These are phyloP conservation scores for Zophobas atratus DNA, from an alignment of 1,140 invertebrate genomes.

Conservation along the genomic window DNA sequence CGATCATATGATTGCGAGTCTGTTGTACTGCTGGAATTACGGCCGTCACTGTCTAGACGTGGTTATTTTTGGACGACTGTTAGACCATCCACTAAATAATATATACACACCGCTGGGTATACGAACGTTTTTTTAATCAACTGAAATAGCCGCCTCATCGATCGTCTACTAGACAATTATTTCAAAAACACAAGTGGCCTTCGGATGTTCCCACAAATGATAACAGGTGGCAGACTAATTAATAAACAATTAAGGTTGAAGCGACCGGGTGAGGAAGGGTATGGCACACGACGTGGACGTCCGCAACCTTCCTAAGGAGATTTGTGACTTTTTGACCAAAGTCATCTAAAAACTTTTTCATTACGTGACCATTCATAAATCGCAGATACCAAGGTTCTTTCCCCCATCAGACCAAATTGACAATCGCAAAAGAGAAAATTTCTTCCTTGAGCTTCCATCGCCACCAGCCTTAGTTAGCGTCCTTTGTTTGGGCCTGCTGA, in stretches of 20 bases:
- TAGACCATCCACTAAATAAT: conserved; percentile 39
- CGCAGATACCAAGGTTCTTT: too few relatives aligned
- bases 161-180: conserved; percentile 2
- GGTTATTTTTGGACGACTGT: conserved; percentile 40
- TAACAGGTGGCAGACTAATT: conserved; percentile 29
- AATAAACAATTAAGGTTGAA: conserved; percentile 5
- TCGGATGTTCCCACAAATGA: conserved; percentile 11
- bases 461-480: too few relatives aligned
- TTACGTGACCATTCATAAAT: too few relatives aligned
- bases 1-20: conserved; percentile 33
- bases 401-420: too few relatives aligned
- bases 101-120: conserved; percentile 20
- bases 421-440: too few relatives aligned
- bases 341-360: too few relatives aligned
- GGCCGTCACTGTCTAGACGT: conserved; percentile 44
- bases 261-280: not conserved
- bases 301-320: too few relatives aligned
- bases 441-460: too few relatives aligned
- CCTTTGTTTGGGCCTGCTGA: too few relatives aligned
- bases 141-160: conserved; percentile 15
- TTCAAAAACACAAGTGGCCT: conserved; percentile 12
- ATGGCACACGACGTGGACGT: not conserved
- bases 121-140: conserved; percentile 17
- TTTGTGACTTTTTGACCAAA: too few relatives aligned
- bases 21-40: conserved; percentile 46